These are phyloP conservation scores for Podotricha telesiphe DNA, from an alignment of 2,888 invertebrate species.

Conservation along the genomic window DNA sequence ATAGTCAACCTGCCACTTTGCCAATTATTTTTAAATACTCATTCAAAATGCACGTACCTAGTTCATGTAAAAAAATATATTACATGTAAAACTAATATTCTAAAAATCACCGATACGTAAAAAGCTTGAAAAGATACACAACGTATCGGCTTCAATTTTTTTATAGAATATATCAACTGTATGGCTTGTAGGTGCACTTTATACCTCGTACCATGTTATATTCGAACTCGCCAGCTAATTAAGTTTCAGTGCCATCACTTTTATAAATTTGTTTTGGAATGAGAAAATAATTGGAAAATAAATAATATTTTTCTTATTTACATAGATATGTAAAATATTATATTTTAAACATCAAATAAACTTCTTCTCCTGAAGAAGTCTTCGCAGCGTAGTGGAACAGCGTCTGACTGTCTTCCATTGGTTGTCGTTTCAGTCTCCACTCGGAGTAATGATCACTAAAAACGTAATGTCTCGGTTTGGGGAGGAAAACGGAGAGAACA, in stretches of 20 bases:
- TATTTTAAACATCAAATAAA: no score
- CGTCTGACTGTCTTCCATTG: no score
- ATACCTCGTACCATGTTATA: conserved; percentile 5
- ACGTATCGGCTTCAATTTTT: not conserved
- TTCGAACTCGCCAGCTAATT: not conserved
- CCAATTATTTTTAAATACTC: not conserved
- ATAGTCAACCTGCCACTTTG: not conserved
- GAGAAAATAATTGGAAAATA: not conserved
- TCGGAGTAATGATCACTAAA: no score
- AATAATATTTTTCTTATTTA: not conserved
- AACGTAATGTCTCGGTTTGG: no score
- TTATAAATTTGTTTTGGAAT: conserved; percentile 4
- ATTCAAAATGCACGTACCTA: not conserved
- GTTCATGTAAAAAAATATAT: not conserved
- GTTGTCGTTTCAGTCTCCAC: no score
- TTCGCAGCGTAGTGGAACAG: no score
- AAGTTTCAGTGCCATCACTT: conserved; percentile 1
- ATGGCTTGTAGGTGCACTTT: no score
- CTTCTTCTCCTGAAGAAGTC: no score
- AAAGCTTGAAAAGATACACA: not conserved
- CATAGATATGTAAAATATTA: not conserved
- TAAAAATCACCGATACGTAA: not conserved
- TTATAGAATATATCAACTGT: not conserved
- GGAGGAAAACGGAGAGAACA: no score
- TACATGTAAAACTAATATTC: not conserved